Evolutionary conservation across 2,113 vertebrate genomes (phyloP).

Genomic region (Chauna torquata): DNA sequence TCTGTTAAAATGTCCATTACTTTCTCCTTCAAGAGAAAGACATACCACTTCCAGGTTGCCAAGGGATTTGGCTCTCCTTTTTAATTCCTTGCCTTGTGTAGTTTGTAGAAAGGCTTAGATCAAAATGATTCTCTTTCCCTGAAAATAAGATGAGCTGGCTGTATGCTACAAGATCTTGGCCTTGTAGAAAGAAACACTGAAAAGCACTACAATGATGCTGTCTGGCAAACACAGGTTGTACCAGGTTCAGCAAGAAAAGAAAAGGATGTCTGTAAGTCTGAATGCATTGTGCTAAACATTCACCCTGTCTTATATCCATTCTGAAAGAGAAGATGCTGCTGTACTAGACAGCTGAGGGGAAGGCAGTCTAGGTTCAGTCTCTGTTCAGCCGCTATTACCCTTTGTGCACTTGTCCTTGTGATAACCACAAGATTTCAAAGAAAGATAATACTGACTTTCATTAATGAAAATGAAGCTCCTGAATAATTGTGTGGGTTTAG

Average conservation of each 20-base stretch:
- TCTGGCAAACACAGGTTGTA: background rate
- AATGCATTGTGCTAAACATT: background rate
- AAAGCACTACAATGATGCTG: fast-evolving
- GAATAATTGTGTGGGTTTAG: background rate
- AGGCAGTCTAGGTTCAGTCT: background rate
- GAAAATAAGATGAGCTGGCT: background rate
- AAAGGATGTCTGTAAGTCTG: background rate
- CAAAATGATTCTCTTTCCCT: background rate
- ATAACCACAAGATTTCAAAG: background rate
- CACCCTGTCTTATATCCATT: no score
- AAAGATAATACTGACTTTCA: background rate
- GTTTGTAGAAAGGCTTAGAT: background rate
- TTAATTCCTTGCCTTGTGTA: background rate
- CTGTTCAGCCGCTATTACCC: background rate
- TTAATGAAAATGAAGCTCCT: background rate
- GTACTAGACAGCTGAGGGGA: no score
- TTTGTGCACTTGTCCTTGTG: fast-evolving
- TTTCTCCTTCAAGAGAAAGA: background rate
- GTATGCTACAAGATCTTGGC: background rate
- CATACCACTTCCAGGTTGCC: background rate
- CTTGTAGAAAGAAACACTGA: background rate
- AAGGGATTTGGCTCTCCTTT: background rate
- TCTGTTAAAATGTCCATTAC: background rate
- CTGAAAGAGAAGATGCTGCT: background rate
- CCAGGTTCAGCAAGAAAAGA: background rate